These are phyloP conservation scores for Merluccius polli DNA, from an alignment of 2,797 vertebrate species.

Conservation along the genomic window DNA sequence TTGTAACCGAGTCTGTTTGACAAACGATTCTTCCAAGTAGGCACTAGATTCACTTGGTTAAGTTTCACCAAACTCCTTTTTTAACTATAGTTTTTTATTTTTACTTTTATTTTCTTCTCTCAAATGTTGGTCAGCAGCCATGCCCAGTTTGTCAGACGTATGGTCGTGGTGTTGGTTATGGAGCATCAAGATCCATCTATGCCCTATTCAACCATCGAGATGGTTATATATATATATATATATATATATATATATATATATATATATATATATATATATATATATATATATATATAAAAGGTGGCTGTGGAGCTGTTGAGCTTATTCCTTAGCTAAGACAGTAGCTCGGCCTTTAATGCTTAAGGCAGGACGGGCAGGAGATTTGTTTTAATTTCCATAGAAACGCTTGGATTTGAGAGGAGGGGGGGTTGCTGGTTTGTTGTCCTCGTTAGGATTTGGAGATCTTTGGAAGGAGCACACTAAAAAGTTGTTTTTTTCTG, in stretches of 20 bases:
- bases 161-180: neutral
- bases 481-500: slow-evolving; percentile 31
- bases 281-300: too few relatives aligned
- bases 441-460: slow-evolving; percentile 3
- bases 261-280: too few relatives aligned
- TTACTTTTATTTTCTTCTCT: neutral
- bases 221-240: neutral
- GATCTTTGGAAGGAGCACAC: neutral
- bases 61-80: too few relatives aligned
- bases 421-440: slow-evolving; percentile 48
- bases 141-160: neutral
- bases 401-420: slow-evolving; percentile 55
- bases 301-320: too few relatives aligned
- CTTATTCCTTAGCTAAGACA: too few relatives aligned
- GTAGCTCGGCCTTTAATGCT: too few relatives aligned
- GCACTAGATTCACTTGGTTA: neutral
- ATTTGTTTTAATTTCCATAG: slow-evolving; percentile 69
- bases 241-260: too few relatives aligned
- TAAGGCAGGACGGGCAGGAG: too few relatives aligned
- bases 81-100: neutral
- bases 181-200: neutral
- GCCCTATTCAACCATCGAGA: neutral
- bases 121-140: neutral
- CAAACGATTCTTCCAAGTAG: slow-evolving; percentile 13
- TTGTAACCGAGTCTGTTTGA: slow-evolving; percentile 34